Conservation (phyloP, 92 coral and sea anemone species). For the Zoanthus sociatus region DNA sequence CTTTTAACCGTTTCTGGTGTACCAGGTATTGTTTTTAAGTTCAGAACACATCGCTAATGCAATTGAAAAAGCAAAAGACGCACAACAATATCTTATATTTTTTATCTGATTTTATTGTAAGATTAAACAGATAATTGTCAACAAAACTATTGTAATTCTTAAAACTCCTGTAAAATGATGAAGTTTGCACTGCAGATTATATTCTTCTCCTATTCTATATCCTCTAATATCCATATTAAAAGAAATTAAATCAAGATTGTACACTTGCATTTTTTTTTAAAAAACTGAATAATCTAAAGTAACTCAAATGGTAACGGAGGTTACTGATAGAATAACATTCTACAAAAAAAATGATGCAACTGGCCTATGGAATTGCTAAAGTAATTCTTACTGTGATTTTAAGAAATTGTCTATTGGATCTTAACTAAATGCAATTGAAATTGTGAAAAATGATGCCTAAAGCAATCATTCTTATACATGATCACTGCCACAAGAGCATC, state of each 20-base stretch:
- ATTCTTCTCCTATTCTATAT: conserved; percentile 4
- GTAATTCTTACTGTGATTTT: conserved; percentile 10
- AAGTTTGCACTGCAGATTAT: conserved; percentile 10
- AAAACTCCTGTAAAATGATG: conserved; percentile 12
- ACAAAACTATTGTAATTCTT: conserved; percentile 3
- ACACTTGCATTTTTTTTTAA: background rate
- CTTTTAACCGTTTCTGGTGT: conserved; percentile 11
- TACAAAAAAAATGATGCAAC: conserved; percentile 2
- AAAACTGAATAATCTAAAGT: conserved; percentile 8
- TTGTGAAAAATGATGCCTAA: conserved; percentile 5
- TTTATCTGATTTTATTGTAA: conserved; percentile 10
- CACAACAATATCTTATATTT: conserved; percentile 14
- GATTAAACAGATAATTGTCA: conserved; percentile 11
- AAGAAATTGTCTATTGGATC: conserved; percentile 3
- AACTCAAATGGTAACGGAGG: conserved; percentile 14
- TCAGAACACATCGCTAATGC: conserved; percentile 4
- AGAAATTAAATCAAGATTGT: conserved; percentile 12
- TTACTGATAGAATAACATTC: conserved; percentile 9
- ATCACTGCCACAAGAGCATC: conserved; percentile 2
- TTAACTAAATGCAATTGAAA: conserved; percentile 4
- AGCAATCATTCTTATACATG: background rate
- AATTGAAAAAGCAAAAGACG: conserved; percentile 10
- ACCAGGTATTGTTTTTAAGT: conserved; percentile 1
- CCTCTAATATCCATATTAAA: conserved; percentile 15
- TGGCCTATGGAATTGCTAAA: conserved; percentile 14